Evolutionary conservation across 2,113 vertebrate species (phyloP).

Genomic region (Brienomyrus longianalis): DNA sequence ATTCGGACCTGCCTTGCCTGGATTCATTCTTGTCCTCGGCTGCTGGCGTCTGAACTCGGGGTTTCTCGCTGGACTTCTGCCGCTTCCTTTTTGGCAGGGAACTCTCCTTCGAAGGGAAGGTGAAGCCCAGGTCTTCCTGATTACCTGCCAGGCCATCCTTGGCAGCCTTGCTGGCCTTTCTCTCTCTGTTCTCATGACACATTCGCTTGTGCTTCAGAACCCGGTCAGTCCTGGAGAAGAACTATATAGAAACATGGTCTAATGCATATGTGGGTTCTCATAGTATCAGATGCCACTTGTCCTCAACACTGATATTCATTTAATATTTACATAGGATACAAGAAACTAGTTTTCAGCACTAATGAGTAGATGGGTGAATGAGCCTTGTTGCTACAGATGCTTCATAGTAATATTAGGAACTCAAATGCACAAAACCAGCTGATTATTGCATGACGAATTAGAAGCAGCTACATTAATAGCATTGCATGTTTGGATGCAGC

Average conservation of each 20-base stretch:
- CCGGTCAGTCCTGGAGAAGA: constrained; percentile 95
- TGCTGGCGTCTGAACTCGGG: constrained; percentile 25
- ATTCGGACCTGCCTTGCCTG: constrained; percentile 75
- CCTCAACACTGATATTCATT: neutral
- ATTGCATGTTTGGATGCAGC: neutral
- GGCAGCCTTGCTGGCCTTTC: constrained; percentile 77
- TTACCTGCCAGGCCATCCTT: constrained; percentile 73
- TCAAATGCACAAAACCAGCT: neutral
- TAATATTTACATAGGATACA: neutral
- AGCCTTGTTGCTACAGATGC: neutral
- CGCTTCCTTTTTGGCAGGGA: constrained; percentile 87
- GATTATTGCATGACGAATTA: neutral
- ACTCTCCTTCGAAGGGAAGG: constrained; percentile 76
- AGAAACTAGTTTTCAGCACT: neutral
- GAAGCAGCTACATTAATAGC: neutral
- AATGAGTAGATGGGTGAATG: neutral
- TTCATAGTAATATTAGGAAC: neutral
- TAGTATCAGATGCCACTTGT: neutral
- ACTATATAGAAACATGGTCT: constrained; percentile 56
- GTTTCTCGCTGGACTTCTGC: constrained; percentile 68
- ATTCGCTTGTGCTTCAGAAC: constrained; percentile 98
- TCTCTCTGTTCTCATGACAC: constrained; percentile 96
- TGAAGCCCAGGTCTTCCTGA: constrained; percentile 66
- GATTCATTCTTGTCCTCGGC: constrained; percentile 67
- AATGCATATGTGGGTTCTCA: neutral